A percentile compares a stretch with the other conserved stretches of the same genome.
Conservation (phyloP, 92 coral and sea anemone genomes). For the Montipora capitata region DNA sequence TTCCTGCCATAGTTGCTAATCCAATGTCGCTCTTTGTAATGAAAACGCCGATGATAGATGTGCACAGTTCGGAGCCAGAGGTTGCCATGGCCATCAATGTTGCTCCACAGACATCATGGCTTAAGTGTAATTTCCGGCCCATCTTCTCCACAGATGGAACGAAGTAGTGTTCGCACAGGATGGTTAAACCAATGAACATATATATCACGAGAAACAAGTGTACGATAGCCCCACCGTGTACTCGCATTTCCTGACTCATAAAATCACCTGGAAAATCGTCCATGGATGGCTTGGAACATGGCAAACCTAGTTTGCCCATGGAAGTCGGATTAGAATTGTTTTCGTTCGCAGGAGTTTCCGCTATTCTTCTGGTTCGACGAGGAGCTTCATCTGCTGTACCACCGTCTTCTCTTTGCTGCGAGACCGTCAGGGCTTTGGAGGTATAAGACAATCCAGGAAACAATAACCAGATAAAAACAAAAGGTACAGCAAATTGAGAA, state of each 20-base stretch:
- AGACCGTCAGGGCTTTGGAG: no score
- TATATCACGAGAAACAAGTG: conserved; percentile 79
- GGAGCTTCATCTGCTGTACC: no score
- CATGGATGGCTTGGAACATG: conserved; percentile 78
- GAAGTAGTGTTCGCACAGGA: conserved; percentile 85
- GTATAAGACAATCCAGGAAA: no score
- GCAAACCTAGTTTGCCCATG: not conserved
- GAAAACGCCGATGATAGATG: conserved; percentile 88
- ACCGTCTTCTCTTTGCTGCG: no score
- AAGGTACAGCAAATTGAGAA: no score
- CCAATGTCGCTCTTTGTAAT: conserved; percentile 91
- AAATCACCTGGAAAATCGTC: conserved; percentile 84
- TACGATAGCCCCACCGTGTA: conserved; percentile 71
- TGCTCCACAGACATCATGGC: conserved; percentile 89
- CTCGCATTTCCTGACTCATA: conserved; percentile 81
- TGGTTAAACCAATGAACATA: conserved; percentile 80
- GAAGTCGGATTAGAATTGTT: not conserved
- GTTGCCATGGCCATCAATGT: conserved; percentile 93
- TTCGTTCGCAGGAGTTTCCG: no score
- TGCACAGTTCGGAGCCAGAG: conserved; percentile 88
- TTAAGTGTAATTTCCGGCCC: conserved; percentile 62
- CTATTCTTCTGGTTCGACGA: not conserved
- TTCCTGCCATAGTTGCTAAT: conserved; percentile 86
- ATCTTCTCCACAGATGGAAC: conserved; percentile 85
- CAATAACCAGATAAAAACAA: no score